Conservation (phyloP, 1,140 invertebrate species). For the Cylas formicarius region DNA sequence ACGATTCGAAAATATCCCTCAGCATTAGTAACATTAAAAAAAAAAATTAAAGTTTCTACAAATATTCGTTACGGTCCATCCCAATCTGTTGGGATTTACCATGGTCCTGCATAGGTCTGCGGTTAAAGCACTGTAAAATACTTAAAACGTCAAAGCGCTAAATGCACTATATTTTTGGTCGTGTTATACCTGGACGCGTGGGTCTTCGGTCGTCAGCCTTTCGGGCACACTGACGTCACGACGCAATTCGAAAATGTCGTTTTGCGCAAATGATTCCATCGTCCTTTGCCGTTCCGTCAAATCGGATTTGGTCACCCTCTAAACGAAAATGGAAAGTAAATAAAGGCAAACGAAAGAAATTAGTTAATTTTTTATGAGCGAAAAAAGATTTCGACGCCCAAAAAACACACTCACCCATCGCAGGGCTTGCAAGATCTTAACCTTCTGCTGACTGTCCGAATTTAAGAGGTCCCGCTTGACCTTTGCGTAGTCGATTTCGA, state of each 20-base stretch:
- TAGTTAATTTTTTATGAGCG: no score
- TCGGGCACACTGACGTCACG: slow-evolving; percentile 14
- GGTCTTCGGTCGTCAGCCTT: slow-evolving; percentile 7
- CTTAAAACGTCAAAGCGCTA: no score
- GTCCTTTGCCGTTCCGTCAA: slow-evolving; percentile 7
- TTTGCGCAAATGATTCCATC: slow-evolving; percentile 9
- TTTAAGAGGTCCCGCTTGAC: slow-evolving; percentile 13
- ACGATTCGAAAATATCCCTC: no score
- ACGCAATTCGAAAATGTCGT: slow-evolving; percentile 15
- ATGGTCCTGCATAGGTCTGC: no score
- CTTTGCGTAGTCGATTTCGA: slow-evolving; percentile 11
- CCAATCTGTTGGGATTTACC: no score
- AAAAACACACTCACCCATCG: slow-evolving; percentile 18
- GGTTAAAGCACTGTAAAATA: no score
- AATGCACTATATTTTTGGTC: no score
- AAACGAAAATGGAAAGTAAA: slow-evolving; percentile 6
- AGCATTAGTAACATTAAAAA: no score
- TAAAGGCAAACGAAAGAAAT: neutral
- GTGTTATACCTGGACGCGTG: no score
- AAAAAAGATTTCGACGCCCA: no score
- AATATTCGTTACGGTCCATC: no score
- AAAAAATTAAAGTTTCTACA: no score
- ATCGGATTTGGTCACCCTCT: slow-evolving; percentile 19
- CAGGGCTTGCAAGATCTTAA: slow-evolving; percentile 15
- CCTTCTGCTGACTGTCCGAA: slow-evolving; percentile 10